Conservation (phyloP, 2,113 vertebrate genomes). For the Tylochromis polylepis region DNA sequence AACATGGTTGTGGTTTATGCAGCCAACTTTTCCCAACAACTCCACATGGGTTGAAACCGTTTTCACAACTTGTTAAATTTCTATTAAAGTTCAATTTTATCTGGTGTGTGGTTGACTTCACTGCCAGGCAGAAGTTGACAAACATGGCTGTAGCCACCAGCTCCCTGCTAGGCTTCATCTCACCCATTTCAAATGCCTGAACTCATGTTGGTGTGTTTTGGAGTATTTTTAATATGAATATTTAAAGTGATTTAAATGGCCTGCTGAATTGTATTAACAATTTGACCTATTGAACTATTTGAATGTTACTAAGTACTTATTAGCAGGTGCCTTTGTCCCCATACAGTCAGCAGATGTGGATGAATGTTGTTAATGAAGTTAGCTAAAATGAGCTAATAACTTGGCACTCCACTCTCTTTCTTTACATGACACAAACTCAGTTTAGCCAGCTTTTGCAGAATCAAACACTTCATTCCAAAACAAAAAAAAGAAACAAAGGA, state of each 20-base stretch:
- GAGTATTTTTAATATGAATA: background rate
- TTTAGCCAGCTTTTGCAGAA: too few relatives aligned
- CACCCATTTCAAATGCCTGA: background rate
- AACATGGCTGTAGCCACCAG: background rate
- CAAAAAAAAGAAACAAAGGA: too few relatives aligned
- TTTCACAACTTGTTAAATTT: background rate
- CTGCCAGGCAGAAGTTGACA: background rate
- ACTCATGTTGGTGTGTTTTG: background rate
- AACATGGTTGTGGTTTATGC: background rate
- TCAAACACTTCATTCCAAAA: too few relatives aligned
- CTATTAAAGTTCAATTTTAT: background rate
- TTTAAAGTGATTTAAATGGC: background rate
- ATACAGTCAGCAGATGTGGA: accelerated
- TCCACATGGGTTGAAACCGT: background rate
- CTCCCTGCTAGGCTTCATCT: background rate
- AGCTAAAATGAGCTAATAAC: background rate
- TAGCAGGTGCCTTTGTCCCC: accelerated
- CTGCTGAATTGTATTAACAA: background rate
- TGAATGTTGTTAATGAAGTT: background rate
- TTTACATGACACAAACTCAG: background rate
- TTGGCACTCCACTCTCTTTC: accelerated
- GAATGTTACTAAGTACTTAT: background rate
- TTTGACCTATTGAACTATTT: too few relatives aligned
- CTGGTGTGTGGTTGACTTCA: background rate
- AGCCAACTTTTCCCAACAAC: background rate